Evolutionary conservation across 1,140 invertebrate genomes (phyloP), one percentile per base, ranked within the genome.

Genomic region (Lamellibrachia luymesi): DNA sequence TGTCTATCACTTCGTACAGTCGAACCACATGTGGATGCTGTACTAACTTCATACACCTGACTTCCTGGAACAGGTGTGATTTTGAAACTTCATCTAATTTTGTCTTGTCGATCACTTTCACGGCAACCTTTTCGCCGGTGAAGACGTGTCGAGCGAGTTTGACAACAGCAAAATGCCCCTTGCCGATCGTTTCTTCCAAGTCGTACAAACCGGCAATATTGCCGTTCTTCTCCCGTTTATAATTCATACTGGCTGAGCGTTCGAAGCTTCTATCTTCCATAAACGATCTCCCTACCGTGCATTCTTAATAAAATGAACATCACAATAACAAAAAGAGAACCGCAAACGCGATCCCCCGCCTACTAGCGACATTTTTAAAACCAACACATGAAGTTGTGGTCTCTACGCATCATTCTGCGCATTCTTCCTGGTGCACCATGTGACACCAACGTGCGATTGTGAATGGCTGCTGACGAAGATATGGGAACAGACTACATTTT

Each of bases 1-100:
- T 99, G 96, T 99, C 99, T 95, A 99, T 99, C 91, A 99, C 98
- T 97, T 99, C 99, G 96, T 99, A 99, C 10, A 99, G 97, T 92
- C 99, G 97, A 25, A 99, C 99, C 50, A 99, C 99, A 97, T 99
- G 99, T 8, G 97, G 99, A 97, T 99, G 99, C 96, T 99, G 99
- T 22, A 99, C 99, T 94, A 99, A 96, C 96, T 99, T 99, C 99
- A 99, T 99, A 96, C 99, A 99, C 94, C 98, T 97, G 93, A 99
- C 97, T 95, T 97, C 99, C 97, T 99, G 99, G 96, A 99, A 99
- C 92, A 99, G 97, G 97, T 99, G 99, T 92, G 98, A 98, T 95
- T 98, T 98, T n/a, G 99, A 99, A 13, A 99, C 97, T 95, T 99
- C 98, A 97, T 99, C 99, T 94, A 99, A 97, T 96, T 99, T 99